A percentile compares a stretch with the other conserved stretches of the same genome.
These are phyloP conservation scores for Sebastes minor DNA, from an alignment of 2,797 vertebrate species.

Conservation along the genomic window DNA sequence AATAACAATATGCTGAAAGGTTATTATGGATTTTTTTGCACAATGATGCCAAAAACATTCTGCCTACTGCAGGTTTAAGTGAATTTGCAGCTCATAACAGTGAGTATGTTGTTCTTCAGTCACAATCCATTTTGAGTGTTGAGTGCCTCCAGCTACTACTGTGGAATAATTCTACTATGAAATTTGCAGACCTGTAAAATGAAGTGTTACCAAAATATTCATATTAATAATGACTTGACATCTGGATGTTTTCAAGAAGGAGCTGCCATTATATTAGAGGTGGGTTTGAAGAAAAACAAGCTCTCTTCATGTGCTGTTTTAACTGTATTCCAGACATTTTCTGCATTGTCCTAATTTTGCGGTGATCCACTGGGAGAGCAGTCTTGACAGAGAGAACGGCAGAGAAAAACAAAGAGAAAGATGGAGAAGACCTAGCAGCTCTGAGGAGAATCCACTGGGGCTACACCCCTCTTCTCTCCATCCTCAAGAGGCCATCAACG, in stretches of 20 bases:
- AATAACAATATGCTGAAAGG: too few relatives aligned
- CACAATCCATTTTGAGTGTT: neutral
- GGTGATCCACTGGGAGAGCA: constrained; percentile 28
- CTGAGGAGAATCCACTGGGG: constrained; percentile 22
- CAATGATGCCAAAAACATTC: too few relatives aligned
- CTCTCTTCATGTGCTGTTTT: neutral
- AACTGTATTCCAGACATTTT: constrained; percentile 1
- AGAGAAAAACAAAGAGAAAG: constrained; percentile 43
- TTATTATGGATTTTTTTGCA: too few relatives aligned
- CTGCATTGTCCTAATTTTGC: constrained; percentile 40
- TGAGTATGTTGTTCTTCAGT: neutral
- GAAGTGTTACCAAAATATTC: neutral
- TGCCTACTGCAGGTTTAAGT: neutral
- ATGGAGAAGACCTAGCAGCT: constrained; percentile 15
- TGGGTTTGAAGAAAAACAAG: constrained; percentile 5
- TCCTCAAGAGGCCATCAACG: constrained; percentile 42
- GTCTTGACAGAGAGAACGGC: neutral
- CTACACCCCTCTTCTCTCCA: neutral
- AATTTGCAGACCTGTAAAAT: neutral
- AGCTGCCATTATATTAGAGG: constrained; percentile 6
- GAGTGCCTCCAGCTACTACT: neutral
- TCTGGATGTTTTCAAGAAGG: neutral
- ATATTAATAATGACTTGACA: neutral
- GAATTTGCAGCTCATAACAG: neutral
- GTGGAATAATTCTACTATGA: neutral